Conservation (phyloP, 2,888 invertebrate genomes). For the Clivina fossor region DNA sequence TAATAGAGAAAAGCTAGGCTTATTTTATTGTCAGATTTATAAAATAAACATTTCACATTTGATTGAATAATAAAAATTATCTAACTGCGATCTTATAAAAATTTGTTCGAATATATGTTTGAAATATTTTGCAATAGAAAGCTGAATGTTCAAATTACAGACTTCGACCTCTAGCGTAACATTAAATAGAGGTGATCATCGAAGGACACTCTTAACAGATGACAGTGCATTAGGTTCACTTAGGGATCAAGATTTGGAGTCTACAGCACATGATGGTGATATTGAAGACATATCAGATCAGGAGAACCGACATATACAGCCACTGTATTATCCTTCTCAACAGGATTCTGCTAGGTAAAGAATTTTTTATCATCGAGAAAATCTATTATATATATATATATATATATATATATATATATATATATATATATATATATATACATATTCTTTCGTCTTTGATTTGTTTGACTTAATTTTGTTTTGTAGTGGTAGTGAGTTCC, state of each 20-base stretch:
- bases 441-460: constrained; percentile 2
- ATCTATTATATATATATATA: constrained; percentile 15
- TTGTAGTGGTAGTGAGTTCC: constrained; percentile 68
- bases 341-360: constrained; percentile 46
- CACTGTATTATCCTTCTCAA: constrained; percentile 49
- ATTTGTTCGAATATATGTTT: too few species aligned
- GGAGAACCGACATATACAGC: constrained; percentile 57
- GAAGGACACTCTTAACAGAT: constrained; percentile 66
- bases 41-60: too few species aligned
- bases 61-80: too few species aligned
- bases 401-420: neutral
- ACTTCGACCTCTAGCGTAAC: constrained; percentile 49
- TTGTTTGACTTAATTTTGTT: constrained; percentile 3
- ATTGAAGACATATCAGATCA: constrained; percentile 85
- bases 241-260: constrained; percentile 54
- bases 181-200: constrained; percentile 53
- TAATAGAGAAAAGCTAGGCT: too few species aligned
- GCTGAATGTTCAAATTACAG: too few species aligned
- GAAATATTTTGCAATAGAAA: too few species aligned
- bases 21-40: too few species aligned
- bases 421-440: constrained; percentile 4
- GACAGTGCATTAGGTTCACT: constrained; percentile 66
- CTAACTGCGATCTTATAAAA: too few species aligned
- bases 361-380: neutral
- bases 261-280: constrained; percentile 84